Evolutionary conservation across 1,140 invertebrate species (phyloP).

Genomic region (Bombus ignitus): DNA sequence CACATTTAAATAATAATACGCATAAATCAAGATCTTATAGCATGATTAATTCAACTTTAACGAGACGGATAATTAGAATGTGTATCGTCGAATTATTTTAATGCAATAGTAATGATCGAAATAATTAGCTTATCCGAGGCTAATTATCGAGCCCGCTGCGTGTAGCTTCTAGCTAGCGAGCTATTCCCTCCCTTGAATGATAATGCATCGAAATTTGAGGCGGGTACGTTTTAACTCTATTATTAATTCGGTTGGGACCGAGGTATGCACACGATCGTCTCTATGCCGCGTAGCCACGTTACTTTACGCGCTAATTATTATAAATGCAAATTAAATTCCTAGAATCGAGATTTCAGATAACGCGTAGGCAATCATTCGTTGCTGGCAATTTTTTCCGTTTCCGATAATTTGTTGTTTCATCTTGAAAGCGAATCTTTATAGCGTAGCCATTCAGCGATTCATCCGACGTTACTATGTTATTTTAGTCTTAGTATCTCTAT

Average conservation of each 20-base stretch:
- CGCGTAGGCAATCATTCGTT: background rate
- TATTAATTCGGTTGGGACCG: constrained; percentile 35
- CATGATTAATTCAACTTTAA: constrained; percentile 56
- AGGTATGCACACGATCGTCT: constrained; percentile 7
- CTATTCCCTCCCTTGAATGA: constrained; percentile 29
- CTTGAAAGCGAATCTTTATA: no score
- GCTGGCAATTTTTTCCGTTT: background rate
- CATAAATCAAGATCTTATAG: background rate
- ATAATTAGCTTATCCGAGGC: constrained; percentile 53
- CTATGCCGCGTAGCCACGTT: background rate
- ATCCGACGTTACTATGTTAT: no score
- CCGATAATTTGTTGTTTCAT: no score
- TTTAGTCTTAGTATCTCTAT: no score
- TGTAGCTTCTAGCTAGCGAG: constrained; percentile 15
- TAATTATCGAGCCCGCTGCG: constrained; percentile 42
- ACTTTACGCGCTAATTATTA: constrained; percentile 31
- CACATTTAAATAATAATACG: background rate
- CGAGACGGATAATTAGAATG: constrained; percentile 52
- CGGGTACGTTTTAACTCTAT: constrained; percentile 42
- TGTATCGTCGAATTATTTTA: constrained; percentile 53
- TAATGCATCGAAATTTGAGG: constrained; percentile 48
- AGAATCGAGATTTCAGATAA: background rate
- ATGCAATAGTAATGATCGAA: constrained; percentile 58
- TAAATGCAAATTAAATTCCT: background rate
- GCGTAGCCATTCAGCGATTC: no score